Evolutionary conservation across 2,797 vertebrate species (phyloP).

Genomic region (Ceryle rudis): DNA sequence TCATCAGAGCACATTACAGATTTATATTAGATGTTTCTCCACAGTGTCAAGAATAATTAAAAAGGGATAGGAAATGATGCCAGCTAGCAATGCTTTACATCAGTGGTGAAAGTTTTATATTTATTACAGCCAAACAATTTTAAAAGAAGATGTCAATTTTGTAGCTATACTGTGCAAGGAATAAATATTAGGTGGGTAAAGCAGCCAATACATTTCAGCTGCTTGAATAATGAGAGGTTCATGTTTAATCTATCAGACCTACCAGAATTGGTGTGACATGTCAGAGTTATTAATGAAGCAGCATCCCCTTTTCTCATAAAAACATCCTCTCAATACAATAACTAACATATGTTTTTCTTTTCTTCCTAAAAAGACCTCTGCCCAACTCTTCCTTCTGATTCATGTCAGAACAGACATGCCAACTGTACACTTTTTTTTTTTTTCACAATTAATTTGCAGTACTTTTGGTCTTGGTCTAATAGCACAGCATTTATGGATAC

Average conservation of each 20-base stretch:
- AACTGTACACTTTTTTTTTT: slow-evolving; percentile 35
- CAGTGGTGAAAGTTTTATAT: slow-evolving; percentile 80
- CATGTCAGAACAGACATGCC: slow-evolving; percentile 51
- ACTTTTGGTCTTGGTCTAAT: slow-evolving; percentile 25
- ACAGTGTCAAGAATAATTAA: slow-evolving; percentile 99
- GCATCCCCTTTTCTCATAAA: slow-evolving; percentile 74
- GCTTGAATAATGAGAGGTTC: slow-evolving; percentile 76
- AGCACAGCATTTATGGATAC: not conserved
- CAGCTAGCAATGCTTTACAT: slow-evolving; percentile 86
- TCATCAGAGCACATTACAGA: slow-evolving; percentile 99
- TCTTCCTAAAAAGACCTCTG: slow-evolving; percentile 58
- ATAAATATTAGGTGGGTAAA: slow-evolving; percentile 76
- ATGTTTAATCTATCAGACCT: slow-evolving; percentile 81
- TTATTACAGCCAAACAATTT: slow-evolving; percentile 83
- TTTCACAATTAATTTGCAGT: slow-evolving; percentile 58
- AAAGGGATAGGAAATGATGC: slow-evolving; percentile 88
- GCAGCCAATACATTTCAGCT: slow-evolving; percentile 69
- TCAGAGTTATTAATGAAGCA: slow-evolving; percentile 77
- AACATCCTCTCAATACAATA: slow-evolving; percentile 76
- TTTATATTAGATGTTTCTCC: slow-evolving; percentile 99
- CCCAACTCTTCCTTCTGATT: slow-evolving; percentile 63
- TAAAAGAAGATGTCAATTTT: slow-evolving; percentile 84
- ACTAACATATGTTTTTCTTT: slow-evolving; percentile 76
- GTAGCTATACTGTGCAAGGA: slow-evolving; percentile 75
- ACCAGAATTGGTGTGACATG: slow-evolving; percentile 69